phyloP scores from a whole-genome alignment of 1,140 invertebrate species.

The Pomacea maculata region DNA sequence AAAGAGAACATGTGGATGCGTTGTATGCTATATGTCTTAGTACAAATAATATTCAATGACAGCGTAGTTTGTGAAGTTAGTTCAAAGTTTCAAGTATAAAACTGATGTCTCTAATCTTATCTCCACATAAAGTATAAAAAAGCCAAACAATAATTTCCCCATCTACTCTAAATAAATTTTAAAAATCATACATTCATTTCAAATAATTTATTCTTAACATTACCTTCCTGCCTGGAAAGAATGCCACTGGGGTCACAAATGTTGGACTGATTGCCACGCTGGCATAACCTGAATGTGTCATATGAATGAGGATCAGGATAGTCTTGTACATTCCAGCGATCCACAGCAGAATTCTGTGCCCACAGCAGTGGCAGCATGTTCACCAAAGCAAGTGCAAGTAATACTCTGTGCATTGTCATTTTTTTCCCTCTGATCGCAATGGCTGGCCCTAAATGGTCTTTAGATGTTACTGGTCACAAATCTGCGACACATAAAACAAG shows the following conservation, averaged over 20 bases:
- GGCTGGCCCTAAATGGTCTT: neutral
- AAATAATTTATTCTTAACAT: neutral
- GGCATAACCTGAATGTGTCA: slow-evolving; percentile 15
- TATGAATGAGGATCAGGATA: slow-evolving; percentile 27
- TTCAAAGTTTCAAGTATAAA: too few species aligned
- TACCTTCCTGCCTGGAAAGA: slow-evolving; percentile 19
- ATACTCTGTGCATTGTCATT: neutral
- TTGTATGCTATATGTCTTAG: too few species aligned
- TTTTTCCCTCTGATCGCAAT: too few species aligned
- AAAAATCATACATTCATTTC: too few species aligned
- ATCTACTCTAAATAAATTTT: too few species aligned
- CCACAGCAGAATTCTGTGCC: neutral
- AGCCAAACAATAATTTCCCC: too few species aligned
- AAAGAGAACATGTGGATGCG: too few species aligned
- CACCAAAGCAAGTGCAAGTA: neutral
- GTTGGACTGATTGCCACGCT: slow-evolving; percentile 22
- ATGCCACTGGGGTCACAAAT: slow-evolving; percentile 30
- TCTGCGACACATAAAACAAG: neutral
- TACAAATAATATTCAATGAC: too few species aligned
- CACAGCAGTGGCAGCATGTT: neutral
- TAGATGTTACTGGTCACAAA: neutral
- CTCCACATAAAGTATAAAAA: too few species aligned
- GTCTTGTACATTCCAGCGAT: slow-evolving; percentile 10
- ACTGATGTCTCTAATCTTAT: too few species aligned
- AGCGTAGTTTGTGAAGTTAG: too few species aligned